phyloP scores from a whole-genome alignment of 2,113 vertebrate genomes.

The Budorcas taxicolor region DNA sequence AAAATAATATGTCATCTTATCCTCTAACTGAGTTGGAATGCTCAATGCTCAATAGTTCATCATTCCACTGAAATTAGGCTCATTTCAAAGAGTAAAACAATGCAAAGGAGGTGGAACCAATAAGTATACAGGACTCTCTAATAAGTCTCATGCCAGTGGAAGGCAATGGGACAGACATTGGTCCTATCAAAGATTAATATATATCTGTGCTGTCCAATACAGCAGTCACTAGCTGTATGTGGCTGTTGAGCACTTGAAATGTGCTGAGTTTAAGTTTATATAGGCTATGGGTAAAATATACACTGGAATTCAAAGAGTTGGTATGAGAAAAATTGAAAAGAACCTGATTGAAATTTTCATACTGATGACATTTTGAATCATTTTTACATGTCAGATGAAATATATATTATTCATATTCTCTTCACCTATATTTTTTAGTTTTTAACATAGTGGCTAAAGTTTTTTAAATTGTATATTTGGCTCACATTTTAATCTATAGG shows the following conservation, averaged over 20 bases:
- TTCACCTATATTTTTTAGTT: background rate
- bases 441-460: background rate
- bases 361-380: background rate
- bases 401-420: background rate
- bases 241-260: background rate
- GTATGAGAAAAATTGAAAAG: background rate
- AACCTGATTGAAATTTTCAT: background rate
- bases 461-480: background rate
- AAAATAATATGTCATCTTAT: background rate
- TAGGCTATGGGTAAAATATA: background rate
- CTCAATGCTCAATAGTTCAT: background rate
- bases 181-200: background rate
- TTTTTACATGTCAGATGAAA: background rate
- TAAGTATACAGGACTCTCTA: background rate
- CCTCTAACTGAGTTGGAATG: background rate
- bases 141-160: background rate
- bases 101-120: background rate
- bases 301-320: background rate
- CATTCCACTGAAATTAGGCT: background rate
- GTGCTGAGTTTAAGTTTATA: background rate
- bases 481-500: background rate
- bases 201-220: fast-evolving
- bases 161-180: background rate
- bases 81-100: background rate
- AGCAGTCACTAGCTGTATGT: background rate